phyloP scores from a whole-genome alignment of 2,797 vertebrate species.

The Pseudocheirus occidentalis region DNA sequence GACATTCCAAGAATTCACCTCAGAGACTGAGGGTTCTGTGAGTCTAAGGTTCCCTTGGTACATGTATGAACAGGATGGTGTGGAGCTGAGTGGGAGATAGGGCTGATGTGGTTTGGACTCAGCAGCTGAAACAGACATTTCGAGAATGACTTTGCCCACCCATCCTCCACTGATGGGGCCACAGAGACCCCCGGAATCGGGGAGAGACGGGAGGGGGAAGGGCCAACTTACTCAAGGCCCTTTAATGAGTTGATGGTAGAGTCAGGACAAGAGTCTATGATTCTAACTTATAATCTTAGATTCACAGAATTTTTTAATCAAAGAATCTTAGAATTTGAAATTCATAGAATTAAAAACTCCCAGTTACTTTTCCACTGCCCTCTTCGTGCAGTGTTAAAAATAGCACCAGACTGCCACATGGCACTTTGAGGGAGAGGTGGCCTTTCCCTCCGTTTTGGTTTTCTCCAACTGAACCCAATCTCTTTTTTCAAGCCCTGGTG shows the following conservation, averaged over 20 bases:
- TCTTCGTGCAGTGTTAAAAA: not conserved
- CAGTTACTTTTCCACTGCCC: not conserved
- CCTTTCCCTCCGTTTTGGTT: not conserved
- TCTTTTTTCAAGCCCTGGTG: not conserved
- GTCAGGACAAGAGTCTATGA: not conserved
- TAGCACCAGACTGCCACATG: not conserved
- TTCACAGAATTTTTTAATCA: not conserved
- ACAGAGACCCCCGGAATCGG: not conserved
- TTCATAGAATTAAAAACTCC: not conserved
- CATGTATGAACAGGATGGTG: rapidly evolving
- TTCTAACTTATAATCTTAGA: not conserved
- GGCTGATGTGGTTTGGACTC: not conserved
- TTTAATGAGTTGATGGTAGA: not conserved
- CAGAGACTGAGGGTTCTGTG: not conserved
- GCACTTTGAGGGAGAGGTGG: not conserved
- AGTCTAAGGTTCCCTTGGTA: not conserved
- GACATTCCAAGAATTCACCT: not conserved
- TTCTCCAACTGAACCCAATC: not conserved
- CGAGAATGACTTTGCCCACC: not conserved
- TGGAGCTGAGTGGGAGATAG: not conserved
- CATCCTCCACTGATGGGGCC: no score
- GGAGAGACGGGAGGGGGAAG: not conserved
- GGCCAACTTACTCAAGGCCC: not conserved
- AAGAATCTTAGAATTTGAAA: not conserved
- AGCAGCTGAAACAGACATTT: not conserved